phyloP scores from a whole-genome alignment of 2,888 invertebrate species.

The Leucophenga montana region DNA sequence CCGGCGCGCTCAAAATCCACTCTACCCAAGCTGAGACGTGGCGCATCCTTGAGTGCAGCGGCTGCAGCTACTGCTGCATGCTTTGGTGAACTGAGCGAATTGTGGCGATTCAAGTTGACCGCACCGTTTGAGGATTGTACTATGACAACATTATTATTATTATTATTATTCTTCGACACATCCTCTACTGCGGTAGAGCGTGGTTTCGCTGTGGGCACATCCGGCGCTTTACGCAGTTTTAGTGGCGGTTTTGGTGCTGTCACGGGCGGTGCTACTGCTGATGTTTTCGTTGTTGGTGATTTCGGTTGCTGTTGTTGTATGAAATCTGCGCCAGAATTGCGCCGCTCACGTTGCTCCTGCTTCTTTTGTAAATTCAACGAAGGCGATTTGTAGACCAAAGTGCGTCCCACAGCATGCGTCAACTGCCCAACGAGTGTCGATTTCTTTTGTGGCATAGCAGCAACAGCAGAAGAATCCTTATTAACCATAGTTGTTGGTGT shows the following conservation, averaged over 20 bases:
- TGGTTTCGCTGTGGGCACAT: constrained; percentile 65
- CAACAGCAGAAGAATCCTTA: constrained; percentile 30
- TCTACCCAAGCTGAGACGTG: constrained; percentile 63
- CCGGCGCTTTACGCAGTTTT: constrained; percentile 67
- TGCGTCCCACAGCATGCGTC: constrained; percentile 68
- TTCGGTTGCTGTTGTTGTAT: constrained; percentile 35
- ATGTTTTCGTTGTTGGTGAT: constrained; percentile 38
- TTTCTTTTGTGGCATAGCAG: constrained; percentile 61
- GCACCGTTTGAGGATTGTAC: constrained; percentile 42
- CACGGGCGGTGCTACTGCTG: constrained; percentile 36
- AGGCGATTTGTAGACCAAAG: constrained; percentile 73
- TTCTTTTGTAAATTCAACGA: constrained; percentile 69
- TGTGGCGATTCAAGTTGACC: constrained; percentile 60
- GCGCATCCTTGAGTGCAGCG: constrained; percentile 60
- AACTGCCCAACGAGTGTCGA: constrained; percentile 59
- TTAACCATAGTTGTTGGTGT: constrained; percentile 43
- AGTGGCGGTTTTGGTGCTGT: constrained; percentile 59
- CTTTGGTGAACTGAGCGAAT: constrained; percentile 54
- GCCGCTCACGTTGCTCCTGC: constrained; percentile 61
- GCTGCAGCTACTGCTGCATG: constrained; percentile 34
- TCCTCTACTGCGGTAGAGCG: constrained; percentile 39
- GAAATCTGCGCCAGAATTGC: constrained; percentile 38
- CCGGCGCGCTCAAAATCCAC: constrained; percentile 65
- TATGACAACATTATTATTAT: constrained; percentile 48
- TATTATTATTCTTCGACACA: constrained; percentile 35